phyloP scores from a whole-genome alignment of 2,797 vertebrate genomes.

The Brachymystax lenok region DNA sequence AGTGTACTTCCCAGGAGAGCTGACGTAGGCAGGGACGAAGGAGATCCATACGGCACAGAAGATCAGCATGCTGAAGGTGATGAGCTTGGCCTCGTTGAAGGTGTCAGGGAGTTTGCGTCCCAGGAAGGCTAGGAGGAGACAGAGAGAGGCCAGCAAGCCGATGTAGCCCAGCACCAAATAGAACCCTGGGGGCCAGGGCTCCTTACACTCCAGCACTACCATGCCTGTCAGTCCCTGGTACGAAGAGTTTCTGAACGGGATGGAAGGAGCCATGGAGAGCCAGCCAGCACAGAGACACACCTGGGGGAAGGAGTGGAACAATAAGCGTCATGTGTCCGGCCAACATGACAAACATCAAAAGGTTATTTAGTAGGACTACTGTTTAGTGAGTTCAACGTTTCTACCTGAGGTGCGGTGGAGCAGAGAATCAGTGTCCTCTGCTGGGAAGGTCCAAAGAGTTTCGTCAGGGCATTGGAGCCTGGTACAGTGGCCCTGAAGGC shows the following conservation, averaged over 20 bases:
- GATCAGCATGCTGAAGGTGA: conserved; percentile 80
- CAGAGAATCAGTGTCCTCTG: conserved; percentile 68
- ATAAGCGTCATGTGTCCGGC: neutral
- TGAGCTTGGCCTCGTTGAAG: conserved; percentile 79
- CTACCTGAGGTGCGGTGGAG: conserved; percentile 71
- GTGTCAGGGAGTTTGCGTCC: conserved; percentile 75
- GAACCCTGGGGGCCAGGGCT: conserved; percentile 74
- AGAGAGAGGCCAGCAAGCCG: conserved; percentile 72
- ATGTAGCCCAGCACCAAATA: conserved; percentile 77
- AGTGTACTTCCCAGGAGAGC: conserved; percentile 75
- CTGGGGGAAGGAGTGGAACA: conserved; percentile 40
- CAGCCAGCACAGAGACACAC: conserved; percentile 69
- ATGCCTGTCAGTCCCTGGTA: conserved; percentile 64
- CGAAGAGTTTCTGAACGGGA: conserved; percentile 69
- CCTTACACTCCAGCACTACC: conserved; percentile 77
- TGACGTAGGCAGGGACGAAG: conserved; percentile 77
- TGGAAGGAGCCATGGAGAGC: conserved; percentile 65
- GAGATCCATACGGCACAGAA: conserved; percentile 78
- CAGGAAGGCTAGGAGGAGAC: conserved; percentile 73
- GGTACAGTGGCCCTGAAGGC: conserved; percentile 66
- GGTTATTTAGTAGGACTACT: neutral
- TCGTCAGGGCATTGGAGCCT: conserved; percentile 46
- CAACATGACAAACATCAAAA: neutral
- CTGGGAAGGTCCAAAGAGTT: conserved; percentile 67
- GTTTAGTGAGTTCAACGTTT: neutral